Evolutionary conservation across 2,797 vertebrate species (phyloP), one percentile per base, ranked within the genome.

Genomic region (Acipenser oxyrinchus): DNA sequence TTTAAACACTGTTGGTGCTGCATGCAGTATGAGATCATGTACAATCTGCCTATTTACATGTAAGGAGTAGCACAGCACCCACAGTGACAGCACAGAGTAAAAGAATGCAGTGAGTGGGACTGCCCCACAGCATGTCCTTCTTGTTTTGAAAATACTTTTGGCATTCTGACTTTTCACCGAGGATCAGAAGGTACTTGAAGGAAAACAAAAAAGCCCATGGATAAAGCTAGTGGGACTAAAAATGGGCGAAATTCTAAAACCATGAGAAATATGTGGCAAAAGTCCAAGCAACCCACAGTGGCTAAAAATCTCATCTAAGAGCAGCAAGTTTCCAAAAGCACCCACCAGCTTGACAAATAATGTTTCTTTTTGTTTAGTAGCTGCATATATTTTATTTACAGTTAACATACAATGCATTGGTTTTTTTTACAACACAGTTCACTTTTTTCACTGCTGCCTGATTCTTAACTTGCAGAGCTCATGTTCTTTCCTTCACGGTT

Each of bases 161-260:
- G 70, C 72, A 66, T 9, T 69, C 79, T 76, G 69, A 66, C 13
- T 3, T 1, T 66, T 76, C 66, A 72, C 79, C 74, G 60, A 61
- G 77, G 75, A 73, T 69, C 75, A 82, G 70, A 78, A 70, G 66
- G 68, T 67, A 67, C 55, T 18, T 69, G 6, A 71, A 65, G 75
- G 73, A 87, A 84, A 90, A 94, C 90, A 94, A 93, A 89, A 87
- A 81, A 79, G 74, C 72, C 85, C 83, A 80, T 81, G 77, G 79
- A 75, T 78, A 71, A 65, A 75, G 78, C 70, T 84, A 74, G 88
- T 85, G 89, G 89, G 91, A 84, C 73, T 69, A 80, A 89, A 92
- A 89, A 88, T 82, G 92, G 91, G 83, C 94, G 91, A 90, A 88
- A 94, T 92, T 86, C 83, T 78, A 81, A 82, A 82, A 86, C 81